Percentiles rank a stretch among this genome's conserved stretches.
Conservation (phyloP, 2,888 invertebrate genomes). For the Trisateles emortualis region DNA sequence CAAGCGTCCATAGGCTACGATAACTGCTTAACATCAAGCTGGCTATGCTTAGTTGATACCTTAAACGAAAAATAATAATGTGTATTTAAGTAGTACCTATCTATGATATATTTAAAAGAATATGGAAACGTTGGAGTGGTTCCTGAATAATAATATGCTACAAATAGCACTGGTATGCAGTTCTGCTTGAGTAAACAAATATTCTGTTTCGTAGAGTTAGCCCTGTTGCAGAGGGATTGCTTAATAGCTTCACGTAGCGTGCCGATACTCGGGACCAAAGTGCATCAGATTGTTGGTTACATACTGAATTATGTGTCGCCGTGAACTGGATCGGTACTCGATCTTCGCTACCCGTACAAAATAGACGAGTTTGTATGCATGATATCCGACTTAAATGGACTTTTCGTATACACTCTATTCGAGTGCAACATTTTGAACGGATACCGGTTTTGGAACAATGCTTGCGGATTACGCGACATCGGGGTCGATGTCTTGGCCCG, state of each 20-base stretch:
- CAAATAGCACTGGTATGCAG: too few species aligned
- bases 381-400: constrained; percentile 34
- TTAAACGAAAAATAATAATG: too few species aligned
- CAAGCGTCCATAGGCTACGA: too few species aligned
- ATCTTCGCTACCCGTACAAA: constrained; percentile 40
- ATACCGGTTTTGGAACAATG: constrained; percentile 45
- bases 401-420: constrained; percentile 24
- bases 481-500: constrained; percentile 52
- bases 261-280: constrained; percentile 63
- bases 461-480: constrained; percentile 50
- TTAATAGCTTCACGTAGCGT: constrained; percentile 63
- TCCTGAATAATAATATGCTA: too few species aligned
- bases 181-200: constrained; percentile 19
- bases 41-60: too few species aligned
- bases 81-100: too few species aligned
- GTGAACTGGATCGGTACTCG: constrained; percentile 62
- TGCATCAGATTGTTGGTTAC: constrained; percentile 69
- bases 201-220: constrained; percentile 25
- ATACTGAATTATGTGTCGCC: constrained; percentile 63
- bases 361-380: constrained; percentile 36
- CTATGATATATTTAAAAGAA: too few species aligned
- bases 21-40: too few species aligned
- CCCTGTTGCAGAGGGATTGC: constrained; percentile 51
- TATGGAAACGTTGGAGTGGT: too few species aligned
- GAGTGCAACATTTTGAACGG: constrained; percentile 34